Percentiles rank a stretch among this genome's conserved stretches.
Conservation (phyloP, 2,888 invertebrate genomes). For the Lasioglossum zephyrum region DNA sequence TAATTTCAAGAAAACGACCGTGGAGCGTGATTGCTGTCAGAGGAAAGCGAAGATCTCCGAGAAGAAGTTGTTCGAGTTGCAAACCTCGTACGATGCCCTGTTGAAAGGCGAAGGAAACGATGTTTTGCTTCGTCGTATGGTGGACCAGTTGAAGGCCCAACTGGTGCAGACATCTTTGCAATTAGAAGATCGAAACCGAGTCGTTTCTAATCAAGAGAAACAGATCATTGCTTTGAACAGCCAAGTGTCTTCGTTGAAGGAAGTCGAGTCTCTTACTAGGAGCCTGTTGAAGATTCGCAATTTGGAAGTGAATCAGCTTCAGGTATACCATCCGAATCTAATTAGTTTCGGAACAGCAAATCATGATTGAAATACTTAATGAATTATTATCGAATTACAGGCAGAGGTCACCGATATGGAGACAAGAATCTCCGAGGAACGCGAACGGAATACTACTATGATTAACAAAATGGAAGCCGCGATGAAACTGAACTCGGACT, state of each 20-base stretch:
- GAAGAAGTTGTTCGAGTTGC: conserved; percentile 72
- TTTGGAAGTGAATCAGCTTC: conserved; percentile 91
- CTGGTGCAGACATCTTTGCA: conserved; percentile 75
- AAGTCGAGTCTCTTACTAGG: conserved; percentile 92
- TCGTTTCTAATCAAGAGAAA: conserved; percentile 88
- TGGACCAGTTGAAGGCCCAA: conserved; percentile 76
- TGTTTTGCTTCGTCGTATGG: conserved; percentile 68
- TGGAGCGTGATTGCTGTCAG: conserved; percentile 76
- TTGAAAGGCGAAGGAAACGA: conserved; percentile 60
- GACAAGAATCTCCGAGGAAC: conserved; percentile 89
- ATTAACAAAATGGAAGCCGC: conserved; percentile 90
- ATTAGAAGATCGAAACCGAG: conserved; percentile 76
- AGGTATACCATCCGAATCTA: conserved; percentile 82
- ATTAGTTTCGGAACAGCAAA: background rate
- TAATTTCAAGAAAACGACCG: conserved; percentile 71
- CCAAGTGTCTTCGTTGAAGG: conserved; percentile 91
- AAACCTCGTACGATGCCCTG: conserved; percentile 67
- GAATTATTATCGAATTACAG: conserved; percentile 75
- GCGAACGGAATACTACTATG: conserved; percentile 89
- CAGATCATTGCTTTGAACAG: conserved; percentile 90
- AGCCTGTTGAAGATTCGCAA: conserved; percentile 92
- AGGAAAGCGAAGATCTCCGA: conserved; percentile 76
- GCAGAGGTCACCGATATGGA: conserved; percentile 90
- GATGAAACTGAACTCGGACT: conserved; percentile 89
- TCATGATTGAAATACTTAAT: background rate